Conservation (phyloP, 2,113 vertebrate genomes). For the Tenrec ecaudatus region DNA sequence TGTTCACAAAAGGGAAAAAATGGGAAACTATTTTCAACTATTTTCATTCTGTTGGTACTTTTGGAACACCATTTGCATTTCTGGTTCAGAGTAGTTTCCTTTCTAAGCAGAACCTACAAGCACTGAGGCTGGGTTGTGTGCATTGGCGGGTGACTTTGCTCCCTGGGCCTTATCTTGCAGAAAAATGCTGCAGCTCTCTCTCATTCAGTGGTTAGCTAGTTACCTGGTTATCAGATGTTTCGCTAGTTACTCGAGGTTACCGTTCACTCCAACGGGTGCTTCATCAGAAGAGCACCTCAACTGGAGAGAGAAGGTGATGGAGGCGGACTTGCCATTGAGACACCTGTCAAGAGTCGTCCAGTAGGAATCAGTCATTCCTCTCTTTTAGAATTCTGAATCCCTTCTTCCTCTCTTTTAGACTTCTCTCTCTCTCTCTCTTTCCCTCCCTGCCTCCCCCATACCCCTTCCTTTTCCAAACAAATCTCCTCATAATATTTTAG, state of each 20-base stretch:
- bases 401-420: background rate
- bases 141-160: background rate
- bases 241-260: background rate
- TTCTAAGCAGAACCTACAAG: background rate
- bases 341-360: background rate
- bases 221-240: background rate
- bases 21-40: background rate
- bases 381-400: background rate
- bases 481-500: background rate
- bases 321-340: background rate
- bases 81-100: background rate
- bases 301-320: background rate
- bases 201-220: background rate
- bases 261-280: background rate
- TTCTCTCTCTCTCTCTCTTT: background rate
- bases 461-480: background rate
- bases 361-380: no score
- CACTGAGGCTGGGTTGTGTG: background rate
- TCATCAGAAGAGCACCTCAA: background rate
- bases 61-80: background rate
- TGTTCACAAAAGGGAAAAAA: background rate
- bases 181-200: background rate
- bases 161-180: background rate
- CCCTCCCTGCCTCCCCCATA: background rate
- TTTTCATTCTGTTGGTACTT: background rate